These are phyloP conservation scores for Morone chrysops DNA, from an alignment of 2,113 vertebrate species.

Conservation along the genomic window DNA sequence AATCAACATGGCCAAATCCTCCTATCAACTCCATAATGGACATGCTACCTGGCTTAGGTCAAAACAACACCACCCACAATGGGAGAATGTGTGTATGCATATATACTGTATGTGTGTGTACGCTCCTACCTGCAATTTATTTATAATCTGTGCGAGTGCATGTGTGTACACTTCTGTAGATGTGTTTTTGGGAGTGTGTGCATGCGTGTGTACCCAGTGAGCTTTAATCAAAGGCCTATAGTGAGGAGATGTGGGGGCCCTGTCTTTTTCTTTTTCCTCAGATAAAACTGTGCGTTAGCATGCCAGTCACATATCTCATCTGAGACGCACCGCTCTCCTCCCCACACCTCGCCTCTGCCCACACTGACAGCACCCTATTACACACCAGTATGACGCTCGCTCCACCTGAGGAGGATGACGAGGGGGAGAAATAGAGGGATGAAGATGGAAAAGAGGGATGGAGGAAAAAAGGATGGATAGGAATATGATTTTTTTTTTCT, in stretches of 20 bases:
- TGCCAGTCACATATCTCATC: constrained; percentile 89
- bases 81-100: constrained; percentile 54
- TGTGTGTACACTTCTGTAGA: constrained; percentile 54
- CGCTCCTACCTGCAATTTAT: constrained; percentile 67
- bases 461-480: constrained; percentile 45
- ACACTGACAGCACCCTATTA: constrained; percentile 83
- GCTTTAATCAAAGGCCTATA: constrained; percentile 84
- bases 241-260: constrained; percentile 69
- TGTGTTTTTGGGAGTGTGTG: constrained; percentile 64
- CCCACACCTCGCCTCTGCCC: constrained; percentile 71
- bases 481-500: constrained; percentile 12
- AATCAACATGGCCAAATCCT: constrained; percentile 84
- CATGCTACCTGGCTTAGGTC: constrained; percentile 79
- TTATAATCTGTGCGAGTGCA: constrained; percentile 58
- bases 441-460: constrained; percentile 22
- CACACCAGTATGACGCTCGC: constrained; percentile 78
- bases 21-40: constrained; percentile 84
- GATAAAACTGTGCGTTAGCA: constrained; percentile 86
- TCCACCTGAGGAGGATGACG: constrained; percentile 69
- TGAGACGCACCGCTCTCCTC: constrained; percentile 75
- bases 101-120: constrained; percentile 58
- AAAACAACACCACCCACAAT: constrained; percentile 78
- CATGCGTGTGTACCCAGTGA: constrained; percentile 75
- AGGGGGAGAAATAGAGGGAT: constrained; percentile 39
- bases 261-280: constrained; percentile 70